A percentile compares a stretch with the other conserved stretches of the same genome.
Evolutionary conservation across 2,888 invertebrate genomes (phyloP).

Genomic region (Stenurella melanura): DNA sequence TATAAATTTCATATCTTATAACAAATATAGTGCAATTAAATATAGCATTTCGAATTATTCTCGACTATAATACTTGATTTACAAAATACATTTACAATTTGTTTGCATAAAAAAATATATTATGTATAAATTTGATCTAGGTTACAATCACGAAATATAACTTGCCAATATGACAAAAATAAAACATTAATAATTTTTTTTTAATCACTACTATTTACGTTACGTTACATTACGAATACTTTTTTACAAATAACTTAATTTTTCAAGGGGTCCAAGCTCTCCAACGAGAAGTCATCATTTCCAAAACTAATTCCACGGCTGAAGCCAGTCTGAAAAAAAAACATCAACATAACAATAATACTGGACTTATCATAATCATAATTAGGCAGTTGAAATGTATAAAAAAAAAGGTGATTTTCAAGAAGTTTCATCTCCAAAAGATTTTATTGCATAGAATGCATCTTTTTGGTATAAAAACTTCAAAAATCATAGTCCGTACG

Average conservation of each 20-base stretch:
- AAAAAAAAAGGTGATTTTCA: too few species aligned
- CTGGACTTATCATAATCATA: neutral
- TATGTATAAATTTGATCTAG: constrained; percentile 58
- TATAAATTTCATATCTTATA: constrained; percentile 57
- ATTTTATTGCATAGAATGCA: too few species aligned
- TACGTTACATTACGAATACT: constrained; percentile 31
- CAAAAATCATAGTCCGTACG: too few species aligned
- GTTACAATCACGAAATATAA: constrained; percentile 59
- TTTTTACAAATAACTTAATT: constrained; percentile 72
- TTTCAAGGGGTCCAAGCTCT: constrained; percentile 94
- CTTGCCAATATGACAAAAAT: constrained; percentile 64
- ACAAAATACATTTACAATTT: constrained; percentile 47
- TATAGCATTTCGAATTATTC: constrained; percentile 47
- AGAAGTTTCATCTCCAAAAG: too few species aligned
- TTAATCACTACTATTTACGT: constrained; percentile 38
- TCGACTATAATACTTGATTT: constrained; percentile 51
- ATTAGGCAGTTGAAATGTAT: too few species aligned
- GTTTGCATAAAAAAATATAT: constrained; percentile 49
- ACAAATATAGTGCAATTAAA: constrained; percentile 58
- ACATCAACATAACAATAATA: constrained; percentile 40
- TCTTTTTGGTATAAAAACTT: too few species aligned
- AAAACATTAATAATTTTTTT: constrained; percentile 35
- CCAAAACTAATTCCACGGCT: constrained; percentile 91
- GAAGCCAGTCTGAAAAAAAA: constrained; percentile 86
- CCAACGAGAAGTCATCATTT: constrained; percentile 95